Conservation (phyloP, 2,113 vertebrate species). For the Amblyornis subalaris region DNA sequence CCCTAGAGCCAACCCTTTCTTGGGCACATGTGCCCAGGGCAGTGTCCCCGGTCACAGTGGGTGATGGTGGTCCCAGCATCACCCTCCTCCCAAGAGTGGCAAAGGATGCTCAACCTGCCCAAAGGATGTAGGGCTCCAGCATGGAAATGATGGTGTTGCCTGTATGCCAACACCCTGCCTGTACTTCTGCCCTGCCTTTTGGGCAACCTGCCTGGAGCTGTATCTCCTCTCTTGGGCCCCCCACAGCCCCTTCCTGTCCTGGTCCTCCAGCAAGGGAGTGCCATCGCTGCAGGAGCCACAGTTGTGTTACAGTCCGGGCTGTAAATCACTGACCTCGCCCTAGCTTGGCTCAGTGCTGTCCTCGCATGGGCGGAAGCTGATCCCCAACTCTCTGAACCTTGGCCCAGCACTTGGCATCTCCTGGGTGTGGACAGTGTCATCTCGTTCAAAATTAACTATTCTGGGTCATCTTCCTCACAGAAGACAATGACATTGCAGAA, state of each 20-base stretch:
- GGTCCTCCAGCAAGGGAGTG: not conserved
- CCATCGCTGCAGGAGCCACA: not conserved
- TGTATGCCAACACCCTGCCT: not conserved
- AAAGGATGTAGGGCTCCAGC: fast-evolving
- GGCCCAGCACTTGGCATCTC: not conserved
- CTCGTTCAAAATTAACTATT: not conserved
- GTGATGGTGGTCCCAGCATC: not conserved
- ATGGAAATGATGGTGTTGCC: not conserved
- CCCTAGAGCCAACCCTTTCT: not conserved
- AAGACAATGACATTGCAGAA: not conserved
- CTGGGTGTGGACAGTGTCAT: not conserved
- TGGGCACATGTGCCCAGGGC: fast-evolving
- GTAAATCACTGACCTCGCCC: not conserved
- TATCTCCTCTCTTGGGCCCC: not conserved
- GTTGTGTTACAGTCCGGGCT: not conserved
- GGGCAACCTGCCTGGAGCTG: not conserved
- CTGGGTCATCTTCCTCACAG: not conserved
- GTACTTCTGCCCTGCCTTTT: not conserved
- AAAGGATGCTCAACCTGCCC: not conserved
- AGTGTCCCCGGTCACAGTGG: fast-evolving
- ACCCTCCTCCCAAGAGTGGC: not conserved
- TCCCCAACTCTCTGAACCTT: not conserved
- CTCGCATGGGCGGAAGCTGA: fast-evolving
- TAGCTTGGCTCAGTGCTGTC: not conserved
- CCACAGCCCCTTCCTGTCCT: fast-evolving